Base-by-base conservation (phyloP, 2,113 vertebrate species). In the Narcine bancroftii region DNA sequence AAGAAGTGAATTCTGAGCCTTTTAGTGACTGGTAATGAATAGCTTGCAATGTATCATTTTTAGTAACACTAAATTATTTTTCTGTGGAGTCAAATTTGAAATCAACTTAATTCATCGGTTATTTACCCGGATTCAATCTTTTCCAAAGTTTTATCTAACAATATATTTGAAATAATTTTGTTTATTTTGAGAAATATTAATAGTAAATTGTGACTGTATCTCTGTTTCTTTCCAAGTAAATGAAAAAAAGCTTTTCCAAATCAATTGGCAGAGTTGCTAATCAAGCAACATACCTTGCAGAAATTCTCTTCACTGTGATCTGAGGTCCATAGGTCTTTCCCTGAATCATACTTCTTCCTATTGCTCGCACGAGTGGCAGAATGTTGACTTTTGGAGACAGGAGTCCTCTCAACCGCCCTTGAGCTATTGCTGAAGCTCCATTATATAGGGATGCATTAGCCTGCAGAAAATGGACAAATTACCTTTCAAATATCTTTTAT, bases 271-370 rank as follows among this genome's bases (percentile, higher is more conserved):
- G 11, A 69, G 26, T 69, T 47, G 89, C 1, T 91, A 63, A 69
- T 26, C 19, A 11, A 33, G 9, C 66, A 91, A 39, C 6, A 19
- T 93, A 96, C 96, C 95, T 96, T 91, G 96, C 95, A 85, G 96
- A 97, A 93, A 97, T 95, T 69, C 96, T 94, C 93, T 97, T 97
- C 93, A 97, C 96, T 2, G 96, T 97, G 93, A 97, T 96, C 94
- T 96, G 96, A 15, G 96, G 96, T 29, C 96, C 96, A 92, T 97
- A 97, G 50, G 96, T 97, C 94, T 97, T 97, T 85, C 96, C 96
- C 93, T 96, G 96, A 92, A 96, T 96, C 96, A 97, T 97, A 71
- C 96, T 97, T 92, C 96, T 94, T 76, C 96, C 95, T 72, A 97
- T 97, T 73, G 95, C 96, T 92, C 96, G 95, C 45, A 96, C 95